A percentile compares a stretch with the other conserved stretches of the same genome.
Conservation (phyloP, 2,888 invertebrate species). For the Drosophila histrio region DNA sequence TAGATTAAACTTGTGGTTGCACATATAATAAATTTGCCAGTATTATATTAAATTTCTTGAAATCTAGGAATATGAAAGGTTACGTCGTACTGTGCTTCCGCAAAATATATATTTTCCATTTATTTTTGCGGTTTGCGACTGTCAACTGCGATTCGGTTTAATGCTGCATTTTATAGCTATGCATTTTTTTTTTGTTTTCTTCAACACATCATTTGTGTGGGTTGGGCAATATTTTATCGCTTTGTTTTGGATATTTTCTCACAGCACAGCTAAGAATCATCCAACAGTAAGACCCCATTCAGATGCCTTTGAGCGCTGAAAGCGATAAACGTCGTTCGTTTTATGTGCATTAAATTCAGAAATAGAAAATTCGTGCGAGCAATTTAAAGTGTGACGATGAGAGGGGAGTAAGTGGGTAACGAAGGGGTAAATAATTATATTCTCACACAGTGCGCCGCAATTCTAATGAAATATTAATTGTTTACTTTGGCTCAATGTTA, state of each 20-base stretch:
- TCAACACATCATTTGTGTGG: not conserved
- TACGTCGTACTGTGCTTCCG: not conserved
- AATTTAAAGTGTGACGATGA: conserved; percentile 2
- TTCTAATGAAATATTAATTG: conserved; percentile 54
- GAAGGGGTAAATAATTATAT: conserved; percentile 6
- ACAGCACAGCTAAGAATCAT: conserved; percentile 2
- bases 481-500: conserved; percentile 47
- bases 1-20: not conserved
- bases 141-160: conserved; percentile 22
- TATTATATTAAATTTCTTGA: not conserved
- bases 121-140: conserved; percentile 16
- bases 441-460: conserved; percentile 9
- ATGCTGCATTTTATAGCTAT: conserved; percentile 52
- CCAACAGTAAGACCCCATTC: conserved; percentile 2
- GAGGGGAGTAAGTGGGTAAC: not conserved
- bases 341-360: conserved; percentile 51
- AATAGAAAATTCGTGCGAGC: conserved; percentile 37
- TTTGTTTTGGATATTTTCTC: conserved; percentile 25
- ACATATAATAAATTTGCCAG: not conserved
- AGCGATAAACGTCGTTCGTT: conserved; percentile 41
- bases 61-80: not conserved
- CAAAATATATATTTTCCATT: conserved; percentile 5
- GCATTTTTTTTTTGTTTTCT: conserved; percentile 21
- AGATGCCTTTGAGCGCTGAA: conserved; percentile 22
- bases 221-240: conserved; percentile 15